These are phyloP conservation scores for Temnothorax unifasciatus DNA, from an alignment of 2,888 invertebrate genomes.

Conservation along the genomic window DNA sequence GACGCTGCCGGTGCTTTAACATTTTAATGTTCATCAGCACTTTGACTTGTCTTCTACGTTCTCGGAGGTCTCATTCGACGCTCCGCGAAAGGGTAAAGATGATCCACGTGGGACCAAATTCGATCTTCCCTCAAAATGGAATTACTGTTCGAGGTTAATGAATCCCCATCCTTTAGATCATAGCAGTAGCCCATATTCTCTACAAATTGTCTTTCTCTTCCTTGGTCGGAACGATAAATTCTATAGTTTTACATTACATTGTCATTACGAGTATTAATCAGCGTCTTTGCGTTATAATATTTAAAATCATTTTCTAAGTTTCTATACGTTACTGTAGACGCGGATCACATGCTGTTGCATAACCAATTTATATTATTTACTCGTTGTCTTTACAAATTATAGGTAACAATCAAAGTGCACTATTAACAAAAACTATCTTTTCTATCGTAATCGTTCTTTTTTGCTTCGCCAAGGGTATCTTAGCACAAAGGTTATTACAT, in stretches of 20 bases:
- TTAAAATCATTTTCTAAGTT: background rate
- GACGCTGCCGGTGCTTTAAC: background rate
- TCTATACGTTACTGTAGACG: background rate
- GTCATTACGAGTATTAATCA: constrained; percentile 5
- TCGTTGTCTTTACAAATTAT: background rate
- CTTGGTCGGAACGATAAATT: constrained; percentile 13
- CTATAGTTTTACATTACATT: constrained; percentile 13
- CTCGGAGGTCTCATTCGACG: background rate
- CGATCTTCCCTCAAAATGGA: constrained; percentile 54
- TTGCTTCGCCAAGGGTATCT: background rate
- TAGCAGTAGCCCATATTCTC: constrained; percentile 46
- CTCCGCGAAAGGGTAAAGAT: background rate
- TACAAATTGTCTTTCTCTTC: constrained; percentile 28
- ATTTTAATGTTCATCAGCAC: constrained; percentile 29
- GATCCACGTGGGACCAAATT: constrained; percentile 30
- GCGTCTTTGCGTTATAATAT: background rate
- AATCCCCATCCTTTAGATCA: constrained; percentile 58
- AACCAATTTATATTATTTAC: background rate
- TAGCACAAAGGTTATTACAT: background rate
- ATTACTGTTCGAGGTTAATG: constrained; percentile 57
- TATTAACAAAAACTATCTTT: background rate
- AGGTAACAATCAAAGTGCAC: background rate
- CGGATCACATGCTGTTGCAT: background rate
- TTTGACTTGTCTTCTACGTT: background rate
- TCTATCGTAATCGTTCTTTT: constrained; percentile 13